These are phyloP conservation scores for Otocyon megalotis DNA, from an alignment of 2,113 vertebrate genomes.

Conservation along the genomic window DNA sequence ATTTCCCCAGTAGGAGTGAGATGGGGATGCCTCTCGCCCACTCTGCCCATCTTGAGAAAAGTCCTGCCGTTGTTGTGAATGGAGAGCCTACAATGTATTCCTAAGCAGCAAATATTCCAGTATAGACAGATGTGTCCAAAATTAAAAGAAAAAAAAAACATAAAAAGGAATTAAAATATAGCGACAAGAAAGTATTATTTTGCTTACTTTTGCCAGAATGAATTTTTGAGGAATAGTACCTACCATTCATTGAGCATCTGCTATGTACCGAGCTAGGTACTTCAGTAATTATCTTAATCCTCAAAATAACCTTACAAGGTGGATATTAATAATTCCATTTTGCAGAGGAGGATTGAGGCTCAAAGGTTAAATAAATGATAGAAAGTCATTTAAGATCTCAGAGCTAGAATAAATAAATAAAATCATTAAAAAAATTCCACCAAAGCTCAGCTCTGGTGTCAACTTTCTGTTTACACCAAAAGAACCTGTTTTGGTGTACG, in stretches of 20 bases:
- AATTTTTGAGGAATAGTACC: neutral
- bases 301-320: neutral
- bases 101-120: neutral
- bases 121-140: neutral
- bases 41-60: neutral
- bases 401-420: too few relatives aligned
- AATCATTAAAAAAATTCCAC: too few relatives aligned
- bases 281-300: neutral
- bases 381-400: neutral
- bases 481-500: neutral
- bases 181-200: neutral
- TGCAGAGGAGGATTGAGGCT: neutral
- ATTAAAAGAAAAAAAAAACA: neutral
- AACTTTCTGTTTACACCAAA: neutral
- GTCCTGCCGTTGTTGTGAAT: neutral
- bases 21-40: neutral
- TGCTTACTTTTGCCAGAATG: neutral
- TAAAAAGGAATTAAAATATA: neutral
- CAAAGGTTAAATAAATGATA: neutral
- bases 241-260: neutral
- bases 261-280: neutral
- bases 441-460: neutral
- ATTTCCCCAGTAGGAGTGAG: neutral
- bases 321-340: neutral
- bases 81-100: neutral